Percentiles rank a stretch among this genome's conserved stretches.
These are phyloP conservation scores for Chondrosia reniformis DNA, from an alignment of 37 sponge, comb jelly and placozoan genomes.

Conservation along the genomic window DNA sequence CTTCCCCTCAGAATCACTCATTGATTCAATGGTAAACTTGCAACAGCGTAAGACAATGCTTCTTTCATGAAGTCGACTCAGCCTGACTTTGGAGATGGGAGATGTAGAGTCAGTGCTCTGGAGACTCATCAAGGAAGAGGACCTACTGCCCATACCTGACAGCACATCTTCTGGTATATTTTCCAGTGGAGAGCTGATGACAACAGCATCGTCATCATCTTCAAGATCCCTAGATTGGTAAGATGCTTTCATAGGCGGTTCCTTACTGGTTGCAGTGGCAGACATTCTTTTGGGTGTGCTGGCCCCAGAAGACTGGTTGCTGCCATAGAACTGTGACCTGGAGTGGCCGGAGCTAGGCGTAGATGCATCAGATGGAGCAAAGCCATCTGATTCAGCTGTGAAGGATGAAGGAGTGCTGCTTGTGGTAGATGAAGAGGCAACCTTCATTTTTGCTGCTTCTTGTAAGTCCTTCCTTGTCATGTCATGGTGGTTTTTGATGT, in stretches of 20 bases:
- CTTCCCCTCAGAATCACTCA: conserved; percentile 9
- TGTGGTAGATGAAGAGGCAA: neutral
- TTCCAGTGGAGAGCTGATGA: neutral
- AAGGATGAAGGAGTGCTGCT: neutral
- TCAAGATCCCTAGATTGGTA: conserved; percentile 1
- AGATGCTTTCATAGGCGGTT: neutral
- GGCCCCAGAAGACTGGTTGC: neutral
- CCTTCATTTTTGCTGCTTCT: conserved; percentile 36
- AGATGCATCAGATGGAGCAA: neutral
- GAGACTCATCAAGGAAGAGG: conserved; percentile 9
- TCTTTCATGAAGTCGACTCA: conserved; percentile 55
- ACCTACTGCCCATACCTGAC: neutral
- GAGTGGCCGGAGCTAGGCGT: neutral
- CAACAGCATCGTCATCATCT: neutral
- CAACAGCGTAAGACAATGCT: conserved; percentile 59
- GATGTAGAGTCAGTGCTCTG: neutral
- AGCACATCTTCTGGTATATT: neutral
- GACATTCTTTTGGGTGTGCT: neutral
- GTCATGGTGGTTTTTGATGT: conserved; percentile 19
- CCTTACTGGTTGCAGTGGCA: too few relatives aligned
- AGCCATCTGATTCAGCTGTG: neutral
- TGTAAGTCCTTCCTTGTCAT: conserved; percentile 48
- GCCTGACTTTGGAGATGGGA: conserved; percentile 16
- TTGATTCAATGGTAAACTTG: conserved; percentile 50
- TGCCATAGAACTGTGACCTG: neutral